These are phyloP conservation scores for Agrochola litura DNA, from an alignment of 2,888 invertebrate species.

Conservation along the genomic window DNA sequence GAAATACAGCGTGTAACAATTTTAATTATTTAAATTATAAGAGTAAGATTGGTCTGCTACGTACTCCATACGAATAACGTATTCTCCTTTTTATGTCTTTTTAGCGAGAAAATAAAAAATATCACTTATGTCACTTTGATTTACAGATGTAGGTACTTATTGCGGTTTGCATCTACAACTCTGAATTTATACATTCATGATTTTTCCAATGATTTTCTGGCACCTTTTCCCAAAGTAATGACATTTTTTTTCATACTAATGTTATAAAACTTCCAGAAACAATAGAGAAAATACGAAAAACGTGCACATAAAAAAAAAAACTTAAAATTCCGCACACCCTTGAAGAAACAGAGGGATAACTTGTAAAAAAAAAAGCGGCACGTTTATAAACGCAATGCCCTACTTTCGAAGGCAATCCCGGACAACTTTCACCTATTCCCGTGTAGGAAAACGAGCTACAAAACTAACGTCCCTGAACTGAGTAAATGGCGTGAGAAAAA, in stretches of 20 bases:
- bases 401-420: constrained; percentile 70
- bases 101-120: too few species aligned
- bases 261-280: too few species aligned
- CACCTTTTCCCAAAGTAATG: too few species aligned
- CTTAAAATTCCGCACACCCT: background rate
- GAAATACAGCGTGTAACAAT: constrained; percentile 51
- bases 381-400: constrained; percentile 62
- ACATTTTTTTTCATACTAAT: too few species aligned
- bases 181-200: too few species aligned
- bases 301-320: too few species aligned
- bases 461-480: constrained; percentile 84
- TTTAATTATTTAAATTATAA: constrained; percentile 8
- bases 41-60: background rate
- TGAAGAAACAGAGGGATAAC: constrained; percentile 27
- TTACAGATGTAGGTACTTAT: too few species aligned
- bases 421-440: constrained; percentile 83
- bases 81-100: background rate
- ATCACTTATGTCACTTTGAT: too few species aligned
- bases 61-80: background rate
- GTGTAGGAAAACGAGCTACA: constrained; percentile 76
- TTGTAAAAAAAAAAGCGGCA: constrained; percentile 27
- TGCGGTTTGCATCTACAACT: too few species aligned
- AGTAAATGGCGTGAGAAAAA: constrained; percentile 87
- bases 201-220: too few species aligned
- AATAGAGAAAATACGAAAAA: too few species aligned